Evolutionary conservation across 2,797 vertebrate species (phyloP).

Genomic region (Pachyuromys duprasi): DNA sequence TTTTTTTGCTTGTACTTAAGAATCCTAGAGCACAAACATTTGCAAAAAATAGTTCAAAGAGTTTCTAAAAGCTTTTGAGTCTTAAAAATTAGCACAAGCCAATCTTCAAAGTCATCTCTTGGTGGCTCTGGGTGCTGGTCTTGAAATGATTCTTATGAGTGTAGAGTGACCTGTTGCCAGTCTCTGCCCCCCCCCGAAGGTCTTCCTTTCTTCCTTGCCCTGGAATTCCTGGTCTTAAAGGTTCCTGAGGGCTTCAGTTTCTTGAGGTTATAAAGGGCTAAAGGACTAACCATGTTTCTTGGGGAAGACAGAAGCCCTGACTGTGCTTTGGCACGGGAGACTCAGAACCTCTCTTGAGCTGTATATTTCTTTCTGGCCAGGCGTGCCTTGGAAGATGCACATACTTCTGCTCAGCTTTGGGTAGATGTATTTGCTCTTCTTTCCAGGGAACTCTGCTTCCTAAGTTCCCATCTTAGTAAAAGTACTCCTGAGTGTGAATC

Average conservation of each 20-base stretch:
- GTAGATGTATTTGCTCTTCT: background rate
- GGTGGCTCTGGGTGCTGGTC: background rate
- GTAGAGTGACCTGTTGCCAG: background rate
- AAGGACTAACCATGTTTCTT: background rate
- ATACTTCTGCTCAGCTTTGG: background rate
- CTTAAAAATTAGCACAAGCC: background rate
- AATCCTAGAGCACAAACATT: background rate
- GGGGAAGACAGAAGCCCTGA: background rate
- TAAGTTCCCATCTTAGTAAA: background rate
- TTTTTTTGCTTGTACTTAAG: background rate
- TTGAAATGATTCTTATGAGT: background rate
- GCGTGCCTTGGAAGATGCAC: background rate
- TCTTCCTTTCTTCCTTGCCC: background rate
- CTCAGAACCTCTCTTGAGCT: background rate
- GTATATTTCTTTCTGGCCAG: background rate
- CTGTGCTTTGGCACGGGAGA: background rate
- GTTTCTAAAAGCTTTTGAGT: conserved; percentile 4
- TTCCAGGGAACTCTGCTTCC: background rate
- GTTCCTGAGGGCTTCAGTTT: background rate
- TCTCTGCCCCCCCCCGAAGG: background rate
- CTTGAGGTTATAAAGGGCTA: background rate
- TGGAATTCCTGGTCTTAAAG: background rate
- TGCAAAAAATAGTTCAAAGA: background rate
- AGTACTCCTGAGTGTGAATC: background rate
- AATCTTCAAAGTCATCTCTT: background rate